Percentiles rank a stretch among this genome's conserved stretches.
Conservation (phyloP, 37 sponge, comb jelly and placozoan species). For the Hexactinellida sp. region DNA sequence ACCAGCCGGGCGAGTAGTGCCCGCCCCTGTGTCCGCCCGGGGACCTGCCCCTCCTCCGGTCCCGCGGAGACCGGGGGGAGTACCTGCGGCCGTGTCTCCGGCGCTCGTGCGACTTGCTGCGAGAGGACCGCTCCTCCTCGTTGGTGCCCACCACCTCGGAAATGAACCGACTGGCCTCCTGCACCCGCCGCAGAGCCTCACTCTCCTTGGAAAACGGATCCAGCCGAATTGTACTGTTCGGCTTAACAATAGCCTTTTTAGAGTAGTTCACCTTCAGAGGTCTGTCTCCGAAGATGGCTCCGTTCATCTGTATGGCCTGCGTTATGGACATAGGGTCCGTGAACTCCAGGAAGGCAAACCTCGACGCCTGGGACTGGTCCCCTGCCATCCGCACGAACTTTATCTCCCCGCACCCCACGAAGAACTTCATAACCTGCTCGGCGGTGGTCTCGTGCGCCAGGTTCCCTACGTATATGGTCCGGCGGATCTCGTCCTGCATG, state of each 20-base stretch:
- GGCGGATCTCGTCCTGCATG: slow-evolving; percentile 76
- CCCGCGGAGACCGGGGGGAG: not conserved
- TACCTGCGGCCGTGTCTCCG: not conserved
- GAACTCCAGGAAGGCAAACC: slow-evolving; percentile 98
- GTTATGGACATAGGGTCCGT: slow-evolving; percentile 57
- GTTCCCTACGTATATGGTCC: slow-evolving; percentile 87
- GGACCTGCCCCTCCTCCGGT: not conserved
- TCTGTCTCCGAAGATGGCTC: slow-evolving; percentile 77
- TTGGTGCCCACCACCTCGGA: not conserved
- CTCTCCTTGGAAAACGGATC: slow-evolving; percentile 34
- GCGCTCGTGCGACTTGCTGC: not conserved
- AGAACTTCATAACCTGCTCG: slow-evolving; percentile 85
- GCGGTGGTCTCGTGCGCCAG: slow-evolving; percentile 63
- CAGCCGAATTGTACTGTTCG: slow-evolving; percentile 36
- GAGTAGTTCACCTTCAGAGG: slow-evolving; percentile 86
- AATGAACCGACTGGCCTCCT: slow-evolving; percentile 46
- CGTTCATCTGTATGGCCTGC: slow-evolving; percentile 73
- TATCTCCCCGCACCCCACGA: slow-evolving; percentile 88
- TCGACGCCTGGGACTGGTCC: slow-evolving; percentile 89
- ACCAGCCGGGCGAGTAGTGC: not conserved
- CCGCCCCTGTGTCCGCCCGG: not conserved
- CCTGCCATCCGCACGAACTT: slow-evolving; percentile 89
- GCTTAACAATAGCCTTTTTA: slow-evolving; percentile 87
- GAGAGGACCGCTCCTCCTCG: not conserved
- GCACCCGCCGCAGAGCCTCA: slow-evolving; percentile 67